Conservation (phyloP, 2,113 vertebrate species). For the Geothlypis trichas region DNA sequence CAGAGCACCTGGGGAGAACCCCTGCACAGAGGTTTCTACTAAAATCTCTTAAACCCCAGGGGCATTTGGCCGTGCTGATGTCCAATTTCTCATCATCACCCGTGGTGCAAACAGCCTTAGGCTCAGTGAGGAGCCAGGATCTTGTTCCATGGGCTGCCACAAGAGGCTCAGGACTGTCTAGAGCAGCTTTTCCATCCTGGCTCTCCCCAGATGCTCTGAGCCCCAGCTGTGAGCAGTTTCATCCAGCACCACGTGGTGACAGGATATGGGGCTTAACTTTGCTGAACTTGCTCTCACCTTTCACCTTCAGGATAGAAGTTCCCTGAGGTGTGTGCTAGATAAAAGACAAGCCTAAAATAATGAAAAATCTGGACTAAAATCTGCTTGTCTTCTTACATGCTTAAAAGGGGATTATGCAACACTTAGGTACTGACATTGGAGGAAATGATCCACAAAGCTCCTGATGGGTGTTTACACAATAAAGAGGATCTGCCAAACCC, state of each 20-base stretch:
- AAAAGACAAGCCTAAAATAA: not conserved
- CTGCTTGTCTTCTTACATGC: not conserved
- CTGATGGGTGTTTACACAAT: not conserved
- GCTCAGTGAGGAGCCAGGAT: not conserved
- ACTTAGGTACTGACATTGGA: not conserved
- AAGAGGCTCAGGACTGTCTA: not conserved
- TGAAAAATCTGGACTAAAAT: not conserved
- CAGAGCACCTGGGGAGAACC: no score
- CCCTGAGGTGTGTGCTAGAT: not conserved
- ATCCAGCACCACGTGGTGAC: not conserved
- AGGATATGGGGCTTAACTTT: not conserved
- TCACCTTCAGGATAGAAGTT: not conserved
- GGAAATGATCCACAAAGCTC: not conserved
- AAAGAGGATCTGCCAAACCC: not conserved
- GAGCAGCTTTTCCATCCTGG: not conserved
- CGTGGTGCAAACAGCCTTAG: not conserved
- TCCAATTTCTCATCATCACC: not conserved
- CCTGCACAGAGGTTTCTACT: no score
- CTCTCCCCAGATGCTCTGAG: not conserved
- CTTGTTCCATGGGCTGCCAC: rapidly evolving
- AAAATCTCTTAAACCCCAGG: no score
- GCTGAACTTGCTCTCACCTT: not conserved
- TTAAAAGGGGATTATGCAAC: not conserved
- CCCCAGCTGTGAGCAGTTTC: not conserved
- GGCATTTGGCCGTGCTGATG: not conserved